Evolutionary conservation across 2,113 vertebrate genomes (phyloP).

Genomic region (Lepidothrix coronata): DNA sequence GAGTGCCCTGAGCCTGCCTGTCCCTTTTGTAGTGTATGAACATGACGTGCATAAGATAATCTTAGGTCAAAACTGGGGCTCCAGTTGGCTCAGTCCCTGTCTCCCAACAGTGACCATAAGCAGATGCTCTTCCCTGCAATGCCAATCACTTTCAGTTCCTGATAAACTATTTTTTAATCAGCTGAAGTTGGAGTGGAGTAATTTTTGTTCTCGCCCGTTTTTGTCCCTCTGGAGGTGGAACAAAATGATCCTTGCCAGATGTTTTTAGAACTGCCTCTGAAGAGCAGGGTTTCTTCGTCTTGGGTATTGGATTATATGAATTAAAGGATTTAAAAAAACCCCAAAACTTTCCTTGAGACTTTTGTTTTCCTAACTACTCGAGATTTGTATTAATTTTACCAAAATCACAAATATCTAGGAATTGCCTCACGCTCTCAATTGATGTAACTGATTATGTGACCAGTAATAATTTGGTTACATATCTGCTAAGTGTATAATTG

Average conservation of each 20-base stretch:
- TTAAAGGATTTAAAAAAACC: not conserved
- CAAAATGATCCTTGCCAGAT: constrained; percentile 16
- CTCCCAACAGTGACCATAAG: not conserved
- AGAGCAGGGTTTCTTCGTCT: not conserved
- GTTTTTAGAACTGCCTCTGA: not conserved
- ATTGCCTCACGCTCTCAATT: not conserved
- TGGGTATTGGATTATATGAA: not conserved
- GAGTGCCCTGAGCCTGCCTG: not conserved
- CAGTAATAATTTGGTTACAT: not conserved
- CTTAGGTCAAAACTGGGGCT: not conserved
- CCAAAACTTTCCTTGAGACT: not conserved
- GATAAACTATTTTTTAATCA: not conserved
- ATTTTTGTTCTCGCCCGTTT: not conserved
- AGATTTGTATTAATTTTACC: not conserved
- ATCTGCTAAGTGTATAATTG: not conserved
- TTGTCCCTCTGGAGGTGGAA: not conserved
- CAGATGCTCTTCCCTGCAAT: not conserved
- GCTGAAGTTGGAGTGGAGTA: not conserved
- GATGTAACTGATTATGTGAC: not conserved
- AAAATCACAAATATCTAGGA: not conserved
- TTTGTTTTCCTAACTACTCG: not conserved
- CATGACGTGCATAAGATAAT: fast-evolving
- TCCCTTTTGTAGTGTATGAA: not conserved
- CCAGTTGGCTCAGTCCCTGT: not conserved
- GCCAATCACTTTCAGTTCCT: not conserved